These are phyloP conservation scores for Phortica okadai DNA, from an alignment of 2,888 invertebrate genomes.

Conservation along the genomic window DNA sequence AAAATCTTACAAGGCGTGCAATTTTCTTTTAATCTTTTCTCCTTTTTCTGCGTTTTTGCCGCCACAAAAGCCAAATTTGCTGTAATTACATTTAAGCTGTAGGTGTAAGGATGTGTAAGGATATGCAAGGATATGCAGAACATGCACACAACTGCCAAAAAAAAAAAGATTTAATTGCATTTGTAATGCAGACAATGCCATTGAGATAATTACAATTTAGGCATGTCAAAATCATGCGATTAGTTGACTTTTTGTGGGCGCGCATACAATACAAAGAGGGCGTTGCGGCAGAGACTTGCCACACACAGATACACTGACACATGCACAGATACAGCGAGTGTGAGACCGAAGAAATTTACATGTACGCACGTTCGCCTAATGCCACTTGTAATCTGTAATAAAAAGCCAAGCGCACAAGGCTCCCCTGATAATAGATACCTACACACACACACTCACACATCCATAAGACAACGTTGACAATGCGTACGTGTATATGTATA, in stretches of 20 bases:
- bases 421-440: constrained; percentile 47
- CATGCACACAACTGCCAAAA: background rate
- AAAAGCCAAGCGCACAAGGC: constrained; percentile 35
- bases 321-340: constrained; percentile 23
- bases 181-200: constrained; percentile 10
- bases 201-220: constrained; percentile 9
- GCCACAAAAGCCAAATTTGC: constrained; percentile 62
- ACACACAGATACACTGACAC: constrained; percentile 27
- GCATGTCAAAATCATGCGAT: constrained; percentile 48
- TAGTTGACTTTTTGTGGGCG: constrained; percentile 36
- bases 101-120: constrained; percentile 51
- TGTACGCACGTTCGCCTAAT: constrained; percentile 50
- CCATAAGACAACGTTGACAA: background rate
- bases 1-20: constrained; percentile 51
- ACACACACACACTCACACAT: constrained; percentile 18
- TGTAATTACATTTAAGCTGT: constrained; percentile 66
- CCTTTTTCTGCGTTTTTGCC: background rate
- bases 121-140: background rate
- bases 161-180: background rate
- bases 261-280: background rate
- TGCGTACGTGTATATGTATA: background rate
- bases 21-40: constrained; percentile 52
- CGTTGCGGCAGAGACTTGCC: background rate
- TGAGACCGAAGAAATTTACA: constrained; percentile 31
- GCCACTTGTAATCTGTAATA: constrained; percentile 57